Evolutionary conservation across 1,140 invertebrate genomes (phyloP), one percentile per base, ranked within the genome.

Genomic region (Hycleus cichorii): DNA sequence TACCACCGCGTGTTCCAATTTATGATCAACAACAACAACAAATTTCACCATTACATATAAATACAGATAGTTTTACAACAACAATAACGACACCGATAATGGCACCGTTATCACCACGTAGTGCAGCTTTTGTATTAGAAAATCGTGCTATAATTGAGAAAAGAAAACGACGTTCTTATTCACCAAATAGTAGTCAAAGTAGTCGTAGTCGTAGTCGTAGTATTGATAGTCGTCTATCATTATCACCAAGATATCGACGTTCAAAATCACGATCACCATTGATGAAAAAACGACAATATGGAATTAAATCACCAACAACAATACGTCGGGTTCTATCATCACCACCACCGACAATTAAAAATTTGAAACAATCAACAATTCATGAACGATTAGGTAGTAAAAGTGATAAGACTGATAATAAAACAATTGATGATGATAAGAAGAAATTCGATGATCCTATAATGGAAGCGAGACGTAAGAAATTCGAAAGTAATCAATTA

Each of bases 61-160:
- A 70, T 47, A 66, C 69, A 3, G 70, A 72, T 51, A 60, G 60
- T 54, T 57, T 68, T 39, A 69, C 64, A 12, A 62, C 65, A 27
- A 67, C 18, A 18, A 12, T 1, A 12, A 18, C 18, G 18, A 18
- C 18, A 18, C 18, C 18, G 18, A 18, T 18, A 18, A 62, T 67
- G 63, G 73, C 72, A 7, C 73, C 72, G 2, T 58, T 74, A 43
- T 73, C 72, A n/a, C 73, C 73, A 0, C 58, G 73, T 55, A 73
- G 72, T 57, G 72, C 72, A 6, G 70, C 69, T n/a, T 74, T 74
- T 59, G 73, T 74, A 3, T 49, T 74, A 46, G 54, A 74, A 60
- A 74, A 74, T 57, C 63, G 70, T 11, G 68, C 71, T 26, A 72
- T 72, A 7, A 66, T 74, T 5, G 72, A 73, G 54, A 69, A 68